Percentiles rank a stretch among this genome's conserved stretches.
Conservation (phyloP, 2,888 invertebrate species). For the Troides aeacus region DNA sequence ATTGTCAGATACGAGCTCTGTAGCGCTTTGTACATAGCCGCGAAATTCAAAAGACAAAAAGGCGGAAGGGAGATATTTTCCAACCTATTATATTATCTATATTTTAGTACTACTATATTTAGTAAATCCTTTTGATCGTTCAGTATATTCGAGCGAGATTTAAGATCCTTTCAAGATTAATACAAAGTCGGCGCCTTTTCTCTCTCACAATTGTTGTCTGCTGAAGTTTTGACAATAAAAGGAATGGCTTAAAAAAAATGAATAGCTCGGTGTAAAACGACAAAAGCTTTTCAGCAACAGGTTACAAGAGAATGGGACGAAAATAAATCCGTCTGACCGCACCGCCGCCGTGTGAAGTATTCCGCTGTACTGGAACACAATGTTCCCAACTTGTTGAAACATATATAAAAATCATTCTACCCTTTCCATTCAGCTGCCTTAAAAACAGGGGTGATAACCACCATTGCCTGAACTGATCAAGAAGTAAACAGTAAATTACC, state of each 20-base stretch:
- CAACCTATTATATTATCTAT: too few species aligned
- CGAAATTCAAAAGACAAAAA: too few species aligned
- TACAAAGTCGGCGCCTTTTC: neutral
- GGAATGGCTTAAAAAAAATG: neutral
- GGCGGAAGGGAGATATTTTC: too few species aligned
- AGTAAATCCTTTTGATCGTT: too few species aligned
- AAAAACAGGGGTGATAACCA: too few species aligned
- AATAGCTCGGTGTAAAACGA: constrained; percentile 5
- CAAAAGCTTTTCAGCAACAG: constrained; percentile 18
- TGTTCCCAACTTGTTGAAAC: neutral
- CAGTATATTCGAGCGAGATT: neutral
- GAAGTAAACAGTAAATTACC: too few species aligned
- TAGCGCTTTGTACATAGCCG: too few species aligned
- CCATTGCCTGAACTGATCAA: too few species aligned
- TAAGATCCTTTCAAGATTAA: neutral
- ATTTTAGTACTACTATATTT: too few species aligned
- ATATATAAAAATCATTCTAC: neutral
- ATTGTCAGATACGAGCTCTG: too few species aligned
- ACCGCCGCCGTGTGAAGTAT: neutral
- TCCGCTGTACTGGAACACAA: constrained; percentile 3
- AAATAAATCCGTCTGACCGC: constrained; percentile 11
- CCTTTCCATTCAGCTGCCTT: neutral
- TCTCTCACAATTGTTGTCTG: neutral
- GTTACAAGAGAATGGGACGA: constrained; percentile 8
- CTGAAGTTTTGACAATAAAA: constrained; percentile 13